These are phyloP conservation scores for Spheniscus humboldti DNA, from an alignment of 2,797 vertebrate genomes.

Conservation along the genomic window DNA sequence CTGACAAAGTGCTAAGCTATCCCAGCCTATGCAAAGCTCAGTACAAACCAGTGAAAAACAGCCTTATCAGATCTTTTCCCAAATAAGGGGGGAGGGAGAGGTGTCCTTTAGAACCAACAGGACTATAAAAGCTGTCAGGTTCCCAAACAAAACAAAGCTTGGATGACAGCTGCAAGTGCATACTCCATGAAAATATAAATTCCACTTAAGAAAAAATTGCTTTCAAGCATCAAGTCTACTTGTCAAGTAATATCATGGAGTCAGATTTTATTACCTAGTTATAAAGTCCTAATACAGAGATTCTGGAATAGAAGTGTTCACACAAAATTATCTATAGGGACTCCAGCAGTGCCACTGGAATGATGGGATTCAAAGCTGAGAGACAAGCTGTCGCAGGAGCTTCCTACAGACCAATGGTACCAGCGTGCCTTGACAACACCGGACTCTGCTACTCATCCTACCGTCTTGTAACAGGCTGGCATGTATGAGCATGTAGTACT, in stretches of 20 bases:
- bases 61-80: neutral
- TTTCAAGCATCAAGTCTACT: neutral
- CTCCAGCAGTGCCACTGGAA: neutral
- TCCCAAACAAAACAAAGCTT: neutral
- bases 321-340: neutral
- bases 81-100: neutral
- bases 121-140: neutral
- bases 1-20: neutral
- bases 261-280: neutral
- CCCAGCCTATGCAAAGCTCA: neutral
- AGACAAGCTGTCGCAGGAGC: neutral
- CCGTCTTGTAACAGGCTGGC: accelerated
- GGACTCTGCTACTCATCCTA: too few species aligned
- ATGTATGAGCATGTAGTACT: too few species aligned
- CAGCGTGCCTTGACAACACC: accelerated
- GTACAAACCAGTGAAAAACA: neutral
- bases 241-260: neutral
- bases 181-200: neutral
- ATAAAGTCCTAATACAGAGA: neutral
- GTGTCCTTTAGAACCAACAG: neutral
- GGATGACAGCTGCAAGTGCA: neutral
- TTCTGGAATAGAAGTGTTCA: neutral
- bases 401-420: neutral
- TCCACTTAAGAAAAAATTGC: neutral
- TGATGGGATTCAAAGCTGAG: neutral